Evolutionary conservation across 2,797 vertebrate species (phyloP).

Genomic region (Sebastes cheni): DNA sequence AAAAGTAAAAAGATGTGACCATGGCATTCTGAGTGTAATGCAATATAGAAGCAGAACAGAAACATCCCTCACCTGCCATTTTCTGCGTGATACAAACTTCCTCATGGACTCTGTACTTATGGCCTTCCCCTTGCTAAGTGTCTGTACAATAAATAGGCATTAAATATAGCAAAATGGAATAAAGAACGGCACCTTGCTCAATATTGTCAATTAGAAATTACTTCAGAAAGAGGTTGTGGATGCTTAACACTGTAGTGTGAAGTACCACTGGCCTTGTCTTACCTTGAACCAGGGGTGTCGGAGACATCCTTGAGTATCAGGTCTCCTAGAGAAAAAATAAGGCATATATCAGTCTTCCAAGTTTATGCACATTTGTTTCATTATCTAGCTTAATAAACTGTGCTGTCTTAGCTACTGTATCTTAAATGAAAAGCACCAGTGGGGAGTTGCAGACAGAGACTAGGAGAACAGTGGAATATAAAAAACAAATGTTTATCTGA

Average conservation of each 20-base stretch:
- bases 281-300: constrained; percentile 99
- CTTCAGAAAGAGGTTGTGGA: background rate
- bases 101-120: constrained; percentile 92
- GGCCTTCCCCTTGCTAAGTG: constrained; percentile 89
- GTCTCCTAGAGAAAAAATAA: constrained; percentile 84
- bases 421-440: background rate
- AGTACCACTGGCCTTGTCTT: constrained; percentile 39
- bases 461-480: background rate
- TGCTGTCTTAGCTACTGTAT: background rate
- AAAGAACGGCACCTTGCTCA: background rate
- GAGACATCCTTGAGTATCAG: constrained; percentile 91
- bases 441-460: background rate
- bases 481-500: background rate
- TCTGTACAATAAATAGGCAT: constrained; percentile 73
- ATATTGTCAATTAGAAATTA: background rate
- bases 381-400: background rate
- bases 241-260: background rate
- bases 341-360: background rate
- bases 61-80: constrained; percentile 91
- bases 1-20: background rate
- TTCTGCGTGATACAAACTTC: constrained; percentile 93
- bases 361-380: background rate
- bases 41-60: background rate
- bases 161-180: background rate
- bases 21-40: background rate